Conservation (phyloP, 2,888 invertebrate genomes). For the Pherbina coryleti region DNA sequence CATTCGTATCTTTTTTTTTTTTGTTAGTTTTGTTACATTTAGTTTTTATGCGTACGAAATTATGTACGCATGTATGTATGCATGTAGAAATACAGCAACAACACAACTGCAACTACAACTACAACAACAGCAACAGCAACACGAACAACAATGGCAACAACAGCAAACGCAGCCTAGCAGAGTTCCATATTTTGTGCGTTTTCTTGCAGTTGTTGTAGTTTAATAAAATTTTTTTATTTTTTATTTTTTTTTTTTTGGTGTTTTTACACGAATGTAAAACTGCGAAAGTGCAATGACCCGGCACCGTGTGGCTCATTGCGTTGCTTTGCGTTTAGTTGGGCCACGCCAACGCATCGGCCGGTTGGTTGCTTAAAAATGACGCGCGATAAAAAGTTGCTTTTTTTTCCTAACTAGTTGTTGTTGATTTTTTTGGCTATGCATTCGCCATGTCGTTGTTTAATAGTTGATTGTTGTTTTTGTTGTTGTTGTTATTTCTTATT, state of each 20-base stretch:
- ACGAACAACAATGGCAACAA: too few species aligned
- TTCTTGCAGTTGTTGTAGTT: too few species aligned
- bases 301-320: background rate
- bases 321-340: background rate
- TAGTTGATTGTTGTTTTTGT: background rate
- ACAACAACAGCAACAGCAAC: too few species aligned
- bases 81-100: too few species aligned
- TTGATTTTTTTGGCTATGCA: background rate
- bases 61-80: background rate
- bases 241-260: too few species aligned
- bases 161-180: too few species aligned
- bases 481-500: background rate
- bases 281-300: conserved; percentile 34
- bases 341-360: background rate
- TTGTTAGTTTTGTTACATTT: background rate
- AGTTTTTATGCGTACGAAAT: background rate
- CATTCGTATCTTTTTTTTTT: conserved; percentile 36
- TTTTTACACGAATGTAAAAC: background rate
- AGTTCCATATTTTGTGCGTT: too few species aligned
- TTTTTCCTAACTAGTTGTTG: background rate
- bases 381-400: background rate
- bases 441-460: background rate
- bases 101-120: too few species aligned
- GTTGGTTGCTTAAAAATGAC: too few species aligned
- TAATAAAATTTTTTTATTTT: too few species aligned